These are phyloP conservation scores for Phaetusa simplex DNA, from an alignment of 2,113 vertebrate genomes.

Conservation along the genomic window DNA sequence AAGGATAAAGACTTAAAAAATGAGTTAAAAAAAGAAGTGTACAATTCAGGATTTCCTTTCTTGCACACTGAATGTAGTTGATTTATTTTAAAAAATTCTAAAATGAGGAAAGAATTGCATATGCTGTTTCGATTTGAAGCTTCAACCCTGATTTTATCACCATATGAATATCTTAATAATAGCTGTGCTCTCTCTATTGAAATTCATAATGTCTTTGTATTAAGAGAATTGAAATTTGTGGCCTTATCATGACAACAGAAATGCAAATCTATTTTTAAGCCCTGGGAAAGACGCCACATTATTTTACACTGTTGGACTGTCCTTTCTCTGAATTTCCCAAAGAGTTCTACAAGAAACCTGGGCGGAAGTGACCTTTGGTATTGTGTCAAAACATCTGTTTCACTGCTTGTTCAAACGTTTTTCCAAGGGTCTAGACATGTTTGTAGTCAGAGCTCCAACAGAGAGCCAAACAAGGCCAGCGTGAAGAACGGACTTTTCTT, in stretches of 20 bases:
- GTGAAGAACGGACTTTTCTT: not conserved
- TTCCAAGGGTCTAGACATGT: not conserved
- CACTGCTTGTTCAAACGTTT: not conserved
- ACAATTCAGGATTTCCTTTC: not conserved
- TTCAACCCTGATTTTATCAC: not conserved
- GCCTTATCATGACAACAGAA: not conserved
- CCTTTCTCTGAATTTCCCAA: not conserved
- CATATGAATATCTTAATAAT: not conserved
- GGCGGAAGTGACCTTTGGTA: not conserved
- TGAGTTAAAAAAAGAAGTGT: not conserved
- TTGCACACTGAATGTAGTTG: not conserved
- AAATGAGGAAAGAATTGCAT: not conserved
- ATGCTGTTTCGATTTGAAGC: not conserved
- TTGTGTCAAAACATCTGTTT: not conserved
- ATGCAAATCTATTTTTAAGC: constrained; percentile 1
- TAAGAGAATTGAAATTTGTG: not conserved
- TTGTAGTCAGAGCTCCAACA: not conserved
- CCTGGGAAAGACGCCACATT: not conserved
- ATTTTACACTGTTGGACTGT: not conserved
- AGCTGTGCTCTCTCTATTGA: not conserved
- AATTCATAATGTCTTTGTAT: not conserved
- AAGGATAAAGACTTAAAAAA: not conserved
- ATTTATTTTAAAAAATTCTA: not conserved
- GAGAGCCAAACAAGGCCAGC: not conserved
- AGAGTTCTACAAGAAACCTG: not conserved